Conservation (phyloP, 1,140 invertebrate genomes). For the Dendrolimus punctatus region DNA sequence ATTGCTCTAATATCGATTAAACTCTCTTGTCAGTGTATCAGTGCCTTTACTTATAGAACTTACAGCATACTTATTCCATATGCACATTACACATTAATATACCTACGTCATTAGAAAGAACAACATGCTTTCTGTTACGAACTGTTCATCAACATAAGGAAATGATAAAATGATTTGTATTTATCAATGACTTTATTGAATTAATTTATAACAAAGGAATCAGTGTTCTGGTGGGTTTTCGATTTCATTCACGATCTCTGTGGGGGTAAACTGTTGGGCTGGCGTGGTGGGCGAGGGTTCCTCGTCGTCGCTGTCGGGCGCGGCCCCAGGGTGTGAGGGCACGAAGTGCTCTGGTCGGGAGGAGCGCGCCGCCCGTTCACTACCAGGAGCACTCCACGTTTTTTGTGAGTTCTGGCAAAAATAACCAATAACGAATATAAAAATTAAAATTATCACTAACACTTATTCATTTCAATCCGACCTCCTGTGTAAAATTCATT, state of each 20-base stretch:
- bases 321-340: constrained; percentile 74
- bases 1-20: too few relatives aligned
- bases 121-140: too few relatives aligned
- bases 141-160: too few relatives aligned
- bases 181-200: background rate
- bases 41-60: too few relatives aligned
- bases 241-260: constrained; percentile 53
- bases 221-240: constrained; percentile 20
- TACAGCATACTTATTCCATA: too few relatives aligned
- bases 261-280: constrained; percentile 33
- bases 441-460: too few relatives aligned
- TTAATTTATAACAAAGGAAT: constrained; percentile 3
- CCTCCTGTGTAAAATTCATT: too few relatives aligned
- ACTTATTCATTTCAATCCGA: too few relatives aligned
- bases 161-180: too few relatives aligned
- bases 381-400: constrained; percentile 50
- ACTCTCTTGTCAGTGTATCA: too few relatives aligned
- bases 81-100: too few relatives aligned
- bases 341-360: constrained; percentile 49
- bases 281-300: constrained; percentile 60
- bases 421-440: background rate
- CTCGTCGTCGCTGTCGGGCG: constrained; percentile 68
- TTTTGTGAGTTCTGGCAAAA: constrained; percentile 12
- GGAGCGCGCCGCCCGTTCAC: constrained; percentile 24
- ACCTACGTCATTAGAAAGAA: too few relatives aligned